phyloP scores from a whole-genome alignment of 1,140 invertebrate species.

The Apolygus lucorum region DNA sequence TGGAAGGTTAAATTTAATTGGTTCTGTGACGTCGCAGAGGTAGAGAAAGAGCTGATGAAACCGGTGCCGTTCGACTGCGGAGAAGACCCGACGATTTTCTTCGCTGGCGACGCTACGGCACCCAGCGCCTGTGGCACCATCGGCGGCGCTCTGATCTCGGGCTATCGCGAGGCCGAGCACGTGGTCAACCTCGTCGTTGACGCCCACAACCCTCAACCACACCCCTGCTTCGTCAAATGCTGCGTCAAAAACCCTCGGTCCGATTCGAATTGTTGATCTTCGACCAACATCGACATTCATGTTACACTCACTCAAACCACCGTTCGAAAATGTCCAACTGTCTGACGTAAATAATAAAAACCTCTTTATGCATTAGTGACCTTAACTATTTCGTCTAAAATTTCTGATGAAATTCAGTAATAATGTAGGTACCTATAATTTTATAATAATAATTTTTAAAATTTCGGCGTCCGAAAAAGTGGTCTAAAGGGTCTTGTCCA shows the following conservation, averaged over 20 bases:
- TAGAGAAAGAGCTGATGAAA: slow-evolving; percentile 1
- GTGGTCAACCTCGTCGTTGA: neutral
- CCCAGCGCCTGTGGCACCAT: neutral
- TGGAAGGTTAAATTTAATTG: no score
- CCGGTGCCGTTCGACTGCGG: neutral
- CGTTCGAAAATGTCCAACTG: no score
- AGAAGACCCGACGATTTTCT: neutral
- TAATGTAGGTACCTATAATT: no score
- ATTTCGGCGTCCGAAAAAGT: no score
- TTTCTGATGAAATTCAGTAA: no score
- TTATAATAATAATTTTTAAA: no score
- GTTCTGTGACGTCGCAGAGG: neutral
- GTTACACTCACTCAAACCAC: no score
- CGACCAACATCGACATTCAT: no score
- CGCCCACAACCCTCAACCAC: neutral
- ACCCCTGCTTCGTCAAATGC: neutral
- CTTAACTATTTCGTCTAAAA: no score
- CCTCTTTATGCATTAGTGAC: no score
- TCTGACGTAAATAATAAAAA: no score
- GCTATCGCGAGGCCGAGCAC: neutral
- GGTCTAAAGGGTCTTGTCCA: no score
- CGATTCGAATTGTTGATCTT: neutral
- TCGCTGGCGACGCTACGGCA: neutral
- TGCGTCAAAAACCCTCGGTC: neutral
- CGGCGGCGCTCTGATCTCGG: neutral